A percentile compares a stretch with the other conserved stretches of the same genome.
phyloP scores from a whole-genome alignment of 2,797 vertebrate species.

The Poecilia picta region DNA sequence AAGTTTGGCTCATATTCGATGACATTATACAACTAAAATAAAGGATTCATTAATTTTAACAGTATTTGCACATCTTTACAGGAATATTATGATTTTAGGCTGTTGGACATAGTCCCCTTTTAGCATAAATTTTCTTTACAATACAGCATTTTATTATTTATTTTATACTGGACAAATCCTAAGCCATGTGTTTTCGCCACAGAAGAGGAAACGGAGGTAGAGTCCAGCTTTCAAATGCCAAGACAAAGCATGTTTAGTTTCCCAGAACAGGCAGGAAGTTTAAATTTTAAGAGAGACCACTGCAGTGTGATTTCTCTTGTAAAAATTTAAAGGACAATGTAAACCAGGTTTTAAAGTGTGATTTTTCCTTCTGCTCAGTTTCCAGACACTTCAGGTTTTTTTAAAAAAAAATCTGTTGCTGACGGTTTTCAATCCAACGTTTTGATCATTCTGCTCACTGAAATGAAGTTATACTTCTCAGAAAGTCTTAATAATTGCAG shows the following conservation, averaged over 20 bases:
- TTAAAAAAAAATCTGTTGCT: not conserved
- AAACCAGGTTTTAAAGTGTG: not conserved
- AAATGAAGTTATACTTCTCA: not conserved
- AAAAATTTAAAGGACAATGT: not conserved
- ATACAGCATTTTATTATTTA: not conserved
- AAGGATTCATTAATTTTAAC: not conserved
- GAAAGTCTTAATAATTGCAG: slow-evolving; percentile 12
- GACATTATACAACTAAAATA: not conserved
- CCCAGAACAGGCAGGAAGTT: not conserved
- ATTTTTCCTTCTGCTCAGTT: not conserved
- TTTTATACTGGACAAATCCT: not conserved
- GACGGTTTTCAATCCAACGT: not conserved
- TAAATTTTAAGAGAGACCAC: not conserved
- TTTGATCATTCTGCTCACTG: not conserved
- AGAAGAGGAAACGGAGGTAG: not conserved
- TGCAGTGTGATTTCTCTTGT: not conserved
- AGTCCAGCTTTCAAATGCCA: not conserved
- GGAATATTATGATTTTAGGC: not conserved
- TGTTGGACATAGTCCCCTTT: not conserved
- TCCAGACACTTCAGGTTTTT: not conserved
- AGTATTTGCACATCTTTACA: not conserved
- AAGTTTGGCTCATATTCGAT: not conserved
- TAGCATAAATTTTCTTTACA: not conserved
- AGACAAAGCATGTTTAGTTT: not conserved
- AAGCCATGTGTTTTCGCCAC: not conserved